These are phyloP conservation scores for Tridacna crocea DNA, from an alignment of 2,888 invertebrate genomes.

Conservation along the genomic window DNA sequence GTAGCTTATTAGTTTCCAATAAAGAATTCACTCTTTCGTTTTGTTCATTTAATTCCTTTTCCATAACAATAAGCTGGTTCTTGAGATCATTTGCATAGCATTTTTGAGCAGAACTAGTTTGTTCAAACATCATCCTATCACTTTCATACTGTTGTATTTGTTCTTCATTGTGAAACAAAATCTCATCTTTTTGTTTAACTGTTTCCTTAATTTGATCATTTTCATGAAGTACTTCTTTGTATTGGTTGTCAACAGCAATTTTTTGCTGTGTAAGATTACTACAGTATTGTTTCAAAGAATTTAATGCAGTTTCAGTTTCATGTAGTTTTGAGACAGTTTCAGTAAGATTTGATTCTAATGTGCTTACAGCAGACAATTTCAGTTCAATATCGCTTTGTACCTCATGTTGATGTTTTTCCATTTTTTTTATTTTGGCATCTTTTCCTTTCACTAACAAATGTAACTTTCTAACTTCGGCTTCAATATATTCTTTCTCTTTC, in stretches of 20 bases:
- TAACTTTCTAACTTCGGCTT: constrained; percentile 60
- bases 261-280: background rate
- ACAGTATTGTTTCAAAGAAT: background rate
- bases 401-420: constrained; percentile 53
- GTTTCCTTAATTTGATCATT: background rate
- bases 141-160: background rate
- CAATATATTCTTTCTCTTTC: constrained; percentile 50
- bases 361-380: constrained; percentile 31
- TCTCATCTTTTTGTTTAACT: background rate
- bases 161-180: background rate
- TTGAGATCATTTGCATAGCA: background rate
- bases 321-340: constrained; percentile 11
- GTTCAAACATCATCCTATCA: background rate
- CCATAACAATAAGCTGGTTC: background rate
- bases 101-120: background rate
- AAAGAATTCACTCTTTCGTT: background rate
- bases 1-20: background rate
- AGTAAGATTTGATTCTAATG: constrained; percentile 27
- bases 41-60: background rate
- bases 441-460: constrained; percentile 66
- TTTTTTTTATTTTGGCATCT: constrained; percentile 66
- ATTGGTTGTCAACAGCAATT: background rate
- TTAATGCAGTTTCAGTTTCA: constrained; percentile 11
- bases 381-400: constrained; percentile 46
- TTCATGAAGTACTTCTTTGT: background rate